Evolutionary conservation across 2,888 invertebrate species (phyloP), one percentile per base, ranked within the genome.

Genomic region (Candidula unifasciata): DNA sequence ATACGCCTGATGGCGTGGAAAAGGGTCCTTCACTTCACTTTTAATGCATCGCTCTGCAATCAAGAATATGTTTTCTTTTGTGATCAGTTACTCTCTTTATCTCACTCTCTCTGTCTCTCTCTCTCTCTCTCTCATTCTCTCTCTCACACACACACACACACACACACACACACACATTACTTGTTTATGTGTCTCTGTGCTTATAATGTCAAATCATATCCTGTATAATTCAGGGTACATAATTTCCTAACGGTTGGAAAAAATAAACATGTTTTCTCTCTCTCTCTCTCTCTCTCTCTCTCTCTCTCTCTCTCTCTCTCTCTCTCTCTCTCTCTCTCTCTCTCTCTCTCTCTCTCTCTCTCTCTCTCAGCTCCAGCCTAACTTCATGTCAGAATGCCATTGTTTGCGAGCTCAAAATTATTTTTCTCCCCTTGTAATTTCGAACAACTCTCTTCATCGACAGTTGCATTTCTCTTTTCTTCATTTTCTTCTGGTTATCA

Each of bases 251-350:
- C n/a, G n/a, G 54, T 18, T 54, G 10, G 13, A 13, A 18, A 13
- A 18, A 54, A 54, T 18, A 18, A 13, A 54, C 18, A 13, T 18
- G 54, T 13, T 79, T 8, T 35, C 33, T 69, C 69, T 69, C 69
- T 69, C 69, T 33, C 64, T 24, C 64, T 24, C 21, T 64, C 35
- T 69, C 30, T n/a, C 66, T 66, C 30, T 66, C 30, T 30, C 30
- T 66, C 8, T 27, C 30, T 66, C 66, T 30, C 27, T 27, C 30
- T 80, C 54, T 69, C 52, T 69, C 27, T 80, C 54, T 54, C 57
- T 69, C 21, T 71, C 71, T 69, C 69, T 80, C 66, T 57, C n/a
- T 54, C 80, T 69, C 69, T 69, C 80, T 80, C 69, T 80, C 80
- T 54, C 80, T 69, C 80, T 69, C 80, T 80, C 54, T 68, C 68